Evolutionary conservation across 2,113 vertebrate species (phyloP).

Genomic region (Lagopus muta): DNA sequence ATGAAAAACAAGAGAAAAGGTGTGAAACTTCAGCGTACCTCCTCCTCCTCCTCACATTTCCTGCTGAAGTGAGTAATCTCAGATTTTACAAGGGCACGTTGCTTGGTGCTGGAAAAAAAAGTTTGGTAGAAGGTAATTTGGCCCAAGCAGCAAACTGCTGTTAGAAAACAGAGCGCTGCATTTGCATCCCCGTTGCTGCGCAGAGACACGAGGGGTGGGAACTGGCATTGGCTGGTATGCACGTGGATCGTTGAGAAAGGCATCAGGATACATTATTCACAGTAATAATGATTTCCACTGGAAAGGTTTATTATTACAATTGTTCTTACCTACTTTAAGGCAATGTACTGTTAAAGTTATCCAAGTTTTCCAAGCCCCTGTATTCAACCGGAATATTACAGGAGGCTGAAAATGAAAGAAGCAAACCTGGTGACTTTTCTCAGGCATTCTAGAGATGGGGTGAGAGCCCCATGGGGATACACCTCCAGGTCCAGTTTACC

Average conservation of each 20-base stretch:
- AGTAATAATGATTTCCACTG: neutral
- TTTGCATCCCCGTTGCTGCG: neutral
- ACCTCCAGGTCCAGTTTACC: neutral
- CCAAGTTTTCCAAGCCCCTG: neutral
- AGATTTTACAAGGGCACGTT: conserved; percentile 44
- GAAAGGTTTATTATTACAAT: neutral
- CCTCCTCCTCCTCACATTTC: conserved; percentile 59
- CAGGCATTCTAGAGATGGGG: neutral
- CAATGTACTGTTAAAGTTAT: neutral
- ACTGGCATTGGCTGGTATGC: neutral
- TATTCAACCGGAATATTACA: neutral
- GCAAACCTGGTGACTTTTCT: neutral
- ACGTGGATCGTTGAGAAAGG: neutral
- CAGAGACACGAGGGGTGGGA: neutral
- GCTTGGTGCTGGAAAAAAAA: conserved; percentile 17
- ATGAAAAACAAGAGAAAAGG: conserved; percentile 56
- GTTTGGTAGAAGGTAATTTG: conserved; percentile 18
- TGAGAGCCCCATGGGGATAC: neutral
- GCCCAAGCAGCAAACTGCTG: neutral
- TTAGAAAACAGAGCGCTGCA: neutral
- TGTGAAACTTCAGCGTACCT: conserved; percentile 44
- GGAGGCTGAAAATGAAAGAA: neutral
- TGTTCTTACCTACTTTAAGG: neutral
- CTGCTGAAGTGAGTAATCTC: conserved; percentile 58
- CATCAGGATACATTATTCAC: neutral